phyloP scores from a whole-genome alignment of 2,797 vertebrate genomes.

The Sarcoramphus papa region DNA sequence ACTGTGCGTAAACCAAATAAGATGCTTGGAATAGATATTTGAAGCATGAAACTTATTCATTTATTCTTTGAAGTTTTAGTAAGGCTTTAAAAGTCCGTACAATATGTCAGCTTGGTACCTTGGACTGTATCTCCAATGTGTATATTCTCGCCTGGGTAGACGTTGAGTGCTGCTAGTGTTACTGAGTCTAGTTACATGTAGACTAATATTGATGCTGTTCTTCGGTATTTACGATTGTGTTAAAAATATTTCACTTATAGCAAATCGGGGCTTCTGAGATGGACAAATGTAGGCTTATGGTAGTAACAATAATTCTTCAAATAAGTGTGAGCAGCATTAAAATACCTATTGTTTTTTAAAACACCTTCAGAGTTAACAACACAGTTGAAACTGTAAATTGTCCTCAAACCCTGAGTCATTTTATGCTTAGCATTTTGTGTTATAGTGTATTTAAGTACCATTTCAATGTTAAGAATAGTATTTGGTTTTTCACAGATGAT shows the following conservation, averaged over 20 bases:
- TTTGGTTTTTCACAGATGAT: neutral
- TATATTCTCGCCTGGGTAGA: neutral
- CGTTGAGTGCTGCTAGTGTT: neutral
- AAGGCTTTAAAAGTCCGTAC: neutral
- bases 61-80: neutral
- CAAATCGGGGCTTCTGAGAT: neutral
- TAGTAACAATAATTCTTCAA: neutral
- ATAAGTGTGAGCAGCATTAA: neutral
- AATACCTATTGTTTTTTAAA: neutral
- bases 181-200: neutral
- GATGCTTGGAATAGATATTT: neutral
- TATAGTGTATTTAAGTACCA: neutral
- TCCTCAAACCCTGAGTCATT: constrained; percentile 3
- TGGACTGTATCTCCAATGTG: neutral
- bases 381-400: constrained; percentile 40
- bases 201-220: neutral
- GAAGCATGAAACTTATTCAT: neutral
- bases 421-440: neutral
- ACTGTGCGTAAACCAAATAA: neutral
- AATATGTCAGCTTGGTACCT: neutral
- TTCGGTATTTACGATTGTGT: neutral
- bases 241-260: neutral
- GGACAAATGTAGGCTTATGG: neutral
- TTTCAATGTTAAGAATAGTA: neutral
- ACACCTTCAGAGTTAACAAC: constrained; percentile 21